Base-by-base conservation (phyloP, 2,113 vertebrate genomes). In the Ageneiosus marmoratus region DNA sequence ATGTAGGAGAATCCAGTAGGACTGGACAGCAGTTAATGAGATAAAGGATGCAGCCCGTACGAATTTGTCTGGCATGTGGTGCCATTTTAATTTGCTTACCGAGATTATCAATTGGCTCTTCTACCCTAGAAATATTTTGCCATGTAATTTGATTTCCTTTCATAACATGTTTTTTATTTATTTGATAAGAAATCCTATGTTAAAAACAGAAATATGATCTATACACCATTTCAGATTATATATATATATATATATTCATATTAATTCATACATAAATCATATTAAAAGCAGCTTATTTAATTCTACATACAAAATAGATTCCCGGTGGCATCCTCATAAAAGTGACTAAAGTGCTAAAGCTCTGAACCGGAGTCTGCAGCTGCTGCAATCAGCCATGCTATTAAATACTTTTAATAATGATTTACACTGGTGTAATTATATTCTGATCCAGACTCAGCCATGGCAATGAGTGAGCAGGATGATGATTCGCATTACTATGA, bases 1-100 rank as follows among this genome's bases (percentile, higher is more conserved):
- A 87, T 92, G 91, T 90, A 77, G 67, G 91, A 93, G 92, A 94
- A 94, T 93, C 89, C 82, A 78, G 74, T 41, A 46, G 16, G 72
- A 87, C 60, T 29, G 56, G 77, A 56, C 48, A 12, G 37, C 82
- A 83, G 65, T 84, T 87, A 90, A 90, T 91, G 92, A 90, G 85
- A 89, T 87, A 89, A 87, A 90, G 81, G 85, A 87, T 69, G 29
- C 41, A 29, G 70, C 37, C 72, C 48, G 32, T 82, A 87, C 63
- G 77, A 88, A 89, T 90, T 81, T 74, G 84, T 88, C 79, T 85
- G 85, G 70, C 75, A 20, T 85, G 86, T 80, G 87, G 77, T 87
- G 87, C 80, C 84, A 86, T 88, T 88, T 88, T 89, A 83, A 88
- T 89, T 88, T 85, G 82, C 74, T 77, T 87, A 80, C 84, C 81